Conservation (phyloP, 1,140 invertebrate genomes). For the Bombus confusus region DNA sequence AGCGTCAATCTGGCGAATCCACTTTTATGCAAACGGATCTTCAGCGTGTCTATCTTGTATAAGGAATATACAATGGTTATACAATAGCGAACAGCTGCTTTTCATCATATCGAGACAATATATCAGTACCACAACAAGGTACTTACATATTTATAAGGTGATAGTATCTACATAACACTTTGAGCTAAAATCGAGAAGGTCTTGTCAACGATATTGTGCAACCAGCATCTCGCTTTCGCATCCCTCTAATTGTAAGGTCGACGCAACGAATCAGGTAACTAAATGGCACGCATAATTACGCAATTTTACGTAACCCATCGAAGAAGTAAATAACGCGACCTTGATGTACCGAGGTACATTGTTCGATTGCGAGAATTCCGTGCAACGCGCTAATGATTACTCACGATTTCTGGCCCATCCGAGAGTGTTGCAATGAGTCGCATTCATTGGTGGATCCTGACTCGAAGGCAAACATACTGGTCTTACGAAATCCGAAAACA, state of each 20-base stretch:
- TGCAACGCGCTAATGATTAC: conserved; percentile 32
- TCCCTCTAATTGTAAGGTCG: background rate
- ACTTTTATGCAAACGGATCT: background rate
- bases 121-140: background rate
- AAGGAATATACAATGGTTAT: background rate
- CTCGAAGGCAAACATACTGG: conserved; percentile 89
- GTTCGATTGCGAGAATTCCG: background rate
- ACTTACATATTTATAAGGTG: background rate
- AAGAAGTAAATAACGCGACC: background rate
- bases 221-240: background rate
- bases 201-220: conserved; percentile 8
- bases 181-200: background rate
- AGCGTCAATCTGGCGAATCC: too few species aligned
- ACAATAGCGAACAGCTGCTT: background rate
- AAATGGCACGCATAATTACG: background rate
- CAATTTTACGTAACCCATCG: conserved; percentile 8
- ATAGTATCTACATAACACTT: background rate
- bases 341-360: background rate
- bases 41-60: too few species aligned
- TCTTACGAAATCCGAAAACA: conserved; percentile 90
- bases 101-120: background rate
- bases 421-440: conserved; percentile 88
- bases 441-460: conserved; percentile 72
- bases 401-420: conserved; percentile 91
- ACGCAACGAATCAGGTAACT: background rate